Evolutionary conservation across 2,113 vertebrate species (phyloP).

Genomic region (Cricetomys ansorgei): DNA sequence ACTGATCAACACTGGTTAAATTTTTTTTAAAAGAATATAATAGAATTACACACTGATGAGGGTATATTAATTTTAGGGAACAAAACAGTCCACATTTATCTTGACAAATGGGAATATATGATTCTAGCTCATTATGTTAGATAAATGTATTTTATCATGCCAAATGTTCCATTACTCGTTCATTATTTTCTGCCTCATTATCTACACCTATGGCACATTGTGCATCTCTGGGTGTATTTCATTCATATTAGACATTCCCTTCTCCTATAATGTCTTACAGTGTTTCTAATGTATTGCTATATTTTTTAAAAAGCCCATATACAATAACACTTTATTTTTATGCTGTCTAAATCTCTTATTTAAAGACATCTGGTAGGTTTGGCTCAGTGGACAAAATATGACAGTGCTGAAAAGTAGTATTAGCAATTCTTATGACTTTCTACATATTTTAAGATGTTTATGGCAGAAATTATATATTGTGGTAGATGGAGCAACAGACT

Average conservation of each 20-base stretch:
- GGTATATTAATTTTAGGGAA: conserved; percentile 59
- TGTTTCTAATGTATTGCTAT: conserved; percentile 76
- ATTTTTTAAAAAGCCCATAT: conserved; percentile 79
- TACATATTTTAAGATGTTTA: conserved; percentile 83
- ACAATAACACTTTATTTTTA: conserved; percentile 84
- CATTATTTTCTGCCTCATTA: conserved; percentile 50
- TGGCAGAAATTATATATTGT: conserved; percentile 78
- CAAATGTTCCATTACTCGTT: conserved; percentile 59
- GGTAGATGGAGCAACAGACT: conserved; percentile 70
- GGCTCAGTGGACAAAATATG: conserved; percentile 84
- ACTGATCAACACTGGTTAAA: not conserved
- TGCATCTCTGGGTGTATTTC: conserved; percentile 38
- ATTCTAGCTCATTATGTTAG: conserved; percentile 60
- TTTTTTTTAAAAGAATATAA: conserved; percentile 5
- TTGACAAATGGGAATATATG: conserved; percentile 63
- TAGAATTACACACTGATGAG: conserved; percentile 33
- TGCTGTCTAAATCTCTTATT: conserved; percentile 85
- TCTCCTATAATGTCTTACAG: conserved; percentile 66
- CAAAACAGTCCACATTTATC: conserved; percentile 45
- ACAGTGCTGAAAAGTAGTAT: conserved; percentile 84
- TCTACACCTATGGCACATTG: conserved; percentile 9
- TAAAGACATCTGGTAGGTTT: conserved; percentile 84
- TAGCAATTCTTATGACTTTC: conserved; percentile 84
- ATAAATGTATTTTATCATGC: conserved; percentile 64
- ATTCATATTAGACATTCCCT: conserved; percentile 17